Evolutionary conservation across 2,888 invertebrate species (phyloP).

Genomic region (Microplitis deprimator): DNA sequence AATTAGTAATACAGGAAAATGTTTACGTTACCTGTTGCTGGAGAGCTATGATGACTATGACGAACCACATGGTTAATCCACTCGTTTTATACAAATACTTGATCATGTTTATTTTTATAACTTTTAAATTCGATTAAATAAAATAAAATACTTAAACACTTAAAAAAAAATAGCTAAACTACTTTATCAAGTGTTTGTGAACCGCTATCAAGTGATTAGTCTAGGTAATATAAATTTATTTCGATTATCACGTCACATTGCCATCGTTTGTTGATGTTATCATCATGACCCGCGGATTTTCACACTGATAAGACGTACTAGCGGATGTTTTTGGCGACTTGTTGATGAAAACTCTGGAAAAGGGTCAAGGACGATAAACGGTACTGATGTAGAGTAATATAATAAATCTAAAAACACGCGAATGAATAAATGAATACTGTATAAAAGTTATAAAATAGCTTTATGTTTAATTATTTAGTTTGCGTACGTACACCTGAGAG

Average conservation of each 20-base stretch:
- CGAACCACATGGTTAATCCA: constrained; percentile 8
- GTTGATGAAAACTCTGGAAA: no score
- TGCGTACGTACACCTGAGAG: constrained; percentile 7
- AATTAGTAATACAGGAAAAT: neutral
- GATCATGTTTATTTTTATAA: constrained; percentile 9
- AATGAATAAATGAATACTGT: neutral
- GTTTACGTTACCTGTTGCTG: neutral
- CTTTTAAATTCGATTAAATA: neutral
- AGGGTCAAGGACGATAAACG: no score
- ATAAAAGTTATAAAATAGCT: neutral
- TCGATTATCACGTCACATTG: constrained; percentile 50
- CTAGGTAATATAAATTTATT: neutral
- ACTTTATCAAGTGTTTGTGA: neutral
- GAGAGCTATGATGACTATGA: constrained; percentile 41
- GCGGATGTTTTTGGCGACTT: neutral
- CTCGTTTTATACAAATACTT: constrained; percentile 23
- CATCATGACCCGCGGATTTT: constrained; percentile 45
- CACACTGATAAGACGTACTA: neutral
- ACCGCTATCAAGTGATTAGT: neutral
- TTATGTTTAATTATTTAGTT: neutral
- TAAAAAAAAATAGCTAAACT: neutral
- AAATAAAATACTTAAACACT: constrained; percentile 8
- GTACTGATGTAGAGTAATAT: no score
- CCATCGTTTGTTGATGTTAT: constrained; percentile 46
- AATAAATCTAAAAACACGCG: neutral